Evolutionary conservation across 2,797 vertebrate genomes (phyloP), one percentile per base, ranked within the genome.

Genomic region (Cyclura pinguis): DNA sequence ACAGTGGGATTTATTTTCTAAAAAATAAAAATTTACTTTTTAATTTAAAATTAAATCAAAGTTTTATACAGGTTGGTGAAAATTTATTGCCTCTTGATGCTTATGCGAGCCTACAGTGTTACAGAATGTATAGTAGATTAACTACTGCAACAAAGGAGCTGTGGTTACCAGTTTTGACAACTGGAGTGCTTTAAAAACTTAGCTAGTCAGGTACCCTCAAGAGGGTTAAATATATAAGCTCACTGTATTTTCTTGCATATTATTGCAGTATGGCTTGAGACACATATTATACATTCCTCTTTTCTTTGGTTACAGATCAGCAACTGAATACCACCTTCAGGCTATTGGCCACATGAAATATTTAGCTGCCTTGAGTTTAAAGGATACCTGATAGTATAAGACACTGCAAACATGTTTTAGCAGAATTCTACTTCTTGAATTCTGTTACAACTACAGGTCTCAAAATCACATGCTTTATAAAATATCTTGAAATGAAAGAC

Each of bases 321-420:
- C 62, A 88, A 88, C 6, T 88, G 55, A 86, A 80, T 91, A 82
- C 10, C 2, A 35, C 32, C 84, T 85, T 86, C 9, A 74, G 29
- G 6, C 52, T 55, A 67, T 16, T 83, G 74, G 52, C 0, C 6
- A 83, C 0, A 0, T 62, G 18, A 90, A 92, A 94, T 0, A 83
- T 1, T 89, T 67, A 64, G 76, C 18, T 67, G 1, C 1, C 0
- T 84, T 88, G 72, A 57, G n/a, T 20, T 80, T 80, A 57, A 92
- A 81, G 22, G 0, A 1, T 50, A 80, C 52, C 29, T 59, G 14
- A 13, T 55, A 78, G n/a, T 0, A 7, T 27, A 89, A 89, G 80
- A 32, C 2, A n/a, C 8, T 62, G 4, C 5, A 73, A 82, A n/a
- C 8, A 88, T 20, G 55, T 52, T 73, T 67, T 35, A 82, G 16